These are phyloP conservation scores for Dysmachus trigonus DNA, from an alignment of 2,888 invertebrate species.

Conservation along the genomic window DNA sequence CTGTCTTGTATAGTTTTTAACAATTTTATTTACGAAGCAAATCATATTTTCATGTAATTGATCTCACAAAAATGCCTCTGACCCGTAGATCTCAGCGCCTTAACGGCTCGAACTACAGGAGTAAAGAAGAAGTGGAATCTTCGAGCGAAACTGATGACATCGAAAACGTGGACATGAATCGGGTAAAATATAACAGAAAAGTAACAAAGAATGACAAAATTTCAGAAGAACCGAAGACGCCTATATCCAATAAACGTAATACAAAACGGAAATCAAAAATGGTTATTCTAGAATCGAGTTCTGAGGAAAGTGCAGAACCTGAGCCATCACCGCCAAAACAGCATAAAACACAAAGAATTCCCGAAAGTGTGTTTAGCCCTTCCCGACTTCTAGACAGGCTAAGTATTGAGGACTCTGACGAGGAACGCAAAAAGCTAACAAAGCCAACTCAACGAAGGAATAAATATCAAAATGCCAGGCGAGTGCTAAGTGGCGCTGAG, in stretches of 20 bases:
- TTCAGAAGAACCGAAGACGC: not conserved
- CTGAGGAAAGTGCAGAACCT: not conserved
- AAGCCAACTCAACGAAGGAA: slow-evolving; percentile 49
- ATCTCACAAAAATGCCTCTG: slow-evolving; percentile 55
- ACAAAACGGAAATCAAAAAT: not conserved
- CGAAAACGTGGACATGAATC: slow-evolving; percentile 51
- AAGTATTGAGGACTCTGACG: slow-evolving; percentile 58
- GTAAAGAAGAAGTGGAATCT: not conserved
- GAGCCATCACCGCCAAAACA: slow-evolving; percentile 60
- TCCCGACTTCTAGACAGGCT: slow-evolving; percentile 59
- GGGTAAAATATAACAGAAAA: slow-evolving; percentile 49
- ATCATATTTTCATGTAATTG: not conserved
- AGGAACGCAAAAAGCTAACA: slow-evolving; percentile 8
- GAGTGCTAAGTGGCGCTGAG: slow-evolving; percentile 61
- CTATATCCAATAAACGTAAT: not conserved
- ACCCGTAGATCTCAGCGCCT: slow-evolving; percentile 60
- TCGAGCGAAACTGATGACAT: slow-evolving; percentile 42
- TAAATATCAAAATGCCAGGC: slow-evolving; percentile 62
- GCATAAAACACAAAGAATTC: slow-evolving; percentile 47
- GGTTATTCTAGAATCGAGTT: not conserved
- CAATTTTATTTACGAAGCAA: not conserved
- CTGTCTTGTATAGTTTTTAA: not conserved
- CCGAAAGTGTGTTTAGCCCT: slow-evolving; percentile 58
- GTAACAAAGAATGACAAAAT: not conserved
- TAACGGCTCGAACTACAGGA: slow-evolving; percentile 51